Percentiles rank a stretch among this genome's conserved stretches.
phyloP scores from a whole-genome alignment of 1,140 invertebrate species.

The Trachymyrmex septentrionalis region DNA sequence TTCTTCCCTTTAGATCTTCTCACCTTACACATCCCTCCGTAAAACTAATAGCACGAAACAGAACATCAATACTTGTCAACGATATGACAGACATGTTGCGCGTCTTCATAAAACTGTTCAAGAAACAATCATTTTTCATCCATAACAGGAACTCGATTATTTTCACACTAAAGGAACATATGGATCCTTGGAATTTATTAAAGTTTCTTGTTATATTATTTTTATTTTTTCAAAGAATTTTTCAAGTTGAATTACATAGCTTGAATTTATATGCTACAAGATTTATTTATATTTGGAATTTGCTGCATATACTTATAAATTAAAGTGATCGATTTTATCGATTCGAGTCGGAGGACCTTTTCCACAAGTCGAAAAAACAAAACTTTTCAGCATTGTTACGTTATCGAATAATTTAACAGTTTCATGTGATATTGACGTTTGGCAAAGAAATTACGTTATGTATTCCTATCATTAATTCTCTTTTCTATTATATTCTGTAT shows the following conservation, averaged over 20 bases:
- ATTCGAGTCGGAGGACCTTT: background rate
- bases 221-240: no score
- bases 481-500: background rate
- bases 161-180: no score
- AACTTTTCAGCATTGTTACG: background rate
- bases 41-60: background rate
- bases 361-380: background rate
- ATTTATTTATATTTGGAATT: background rate
- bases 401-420: background rate
- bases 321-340: background rate
- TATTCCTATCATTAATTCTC: background rate
- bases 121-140: conserved; percentile 20
- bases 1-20: background rate
- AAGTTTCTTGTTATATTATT: no score
- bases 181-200: no score
- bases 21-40: background rate
- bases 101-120: background rate
- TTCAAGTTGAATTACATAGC: no score
- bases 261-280: no score
- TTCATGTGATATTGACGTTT: background rate
- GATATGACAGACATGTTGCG: background rate
- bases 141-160: no score
- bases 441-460: background rate
- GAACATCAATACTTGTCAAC: background rate
- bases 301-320: background rate